Base-by-base conservation (phyloP, 2,797 vertebrate species). In the Coregonus ussuriensis region DNA sequence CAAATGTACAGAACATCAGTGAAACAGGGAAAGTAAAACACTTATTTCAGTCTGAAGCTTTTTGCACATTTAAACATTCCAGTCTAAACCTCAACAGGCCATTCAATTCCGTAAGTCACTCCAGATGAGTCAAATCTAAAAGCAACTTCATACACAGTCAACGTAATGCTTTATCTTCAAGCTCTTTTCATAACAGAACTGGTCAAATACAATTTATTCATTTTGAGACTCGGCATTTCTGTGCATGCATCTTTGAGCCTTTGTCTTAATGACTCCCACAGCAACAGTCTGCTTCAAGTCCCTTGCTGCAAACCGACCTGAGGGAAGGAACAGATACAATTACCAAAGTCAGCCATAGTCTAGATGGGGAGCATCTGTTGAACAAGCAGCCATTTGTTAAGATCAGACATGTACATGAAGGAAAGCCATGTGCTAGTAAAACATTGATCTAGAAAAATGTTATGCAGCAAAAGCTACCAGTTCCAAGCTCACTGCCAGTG, bases 201-300 rank as follows among this genome's bases (percentile, higher is more conserved):
- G 84, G 87, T 47, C 3, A 87, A 85, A 29, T 59, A 79, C 79
- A 74, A 0, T 1, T 0, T 71, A 80, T 62, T 91, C 81, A 94
- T 92, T 93, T 94, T 86, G 79, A 87, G 41, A 79, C 83, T 87
- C 88, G 83, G 13, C 71, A 69, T 89, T 92, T 94, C 7, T 77
- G 87, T 1, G 72, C 16, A 0, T 18, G 16, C 84, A 89, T 90
- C 77, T 77, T 95, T 0, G 86, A 77, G 91, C 88, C 59, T 93
- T 93, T 0, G 94, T 95, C 74, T 94, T 94, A 41, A 95, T 94
- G 59, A 94, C 93, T 0, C 92, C 93, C 0, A 95, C 84, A 0
- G 94, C 93, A 0, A 95, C 89, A 0, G 89, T 89, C 82, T 95
- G 93, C 85, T 95, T 96, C 84, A 95, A 85, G 80, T 93, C 94